Conservation (phyloP, 2,797 vertebrate genomes). For the Sebastes taczanowskii region DNA sequence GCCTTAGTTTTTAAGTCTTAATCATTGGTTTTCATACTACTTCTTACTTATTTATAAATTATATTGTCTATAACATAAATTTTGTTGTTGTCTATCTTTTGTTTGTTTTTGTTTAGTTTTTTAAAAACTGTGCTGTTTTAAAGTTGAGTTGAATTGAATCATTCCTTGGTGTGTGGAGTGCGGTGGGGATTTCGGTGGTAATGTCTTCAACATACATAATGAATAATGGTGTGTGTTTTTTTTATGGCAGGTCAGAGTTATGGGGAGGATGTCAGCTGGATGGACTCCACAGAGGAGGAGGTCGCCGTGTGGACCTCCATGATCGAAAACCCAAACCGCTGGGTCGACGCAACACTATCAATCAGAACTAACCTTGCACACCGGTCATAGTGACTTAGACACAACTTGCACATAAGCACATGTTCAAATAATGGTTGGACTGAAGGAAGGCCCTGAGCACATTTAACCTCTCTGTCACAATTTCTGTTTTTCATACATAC, state of each 20-base stretch:
- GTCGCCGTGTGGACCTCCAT: slow-evolving; percentile 85
- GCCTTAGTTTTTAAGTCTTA: too few species aligned
- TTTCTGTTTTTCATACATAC: background rate
- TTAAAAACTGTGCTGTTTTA: too few species aligned
- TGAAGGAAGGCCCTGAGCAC: slow-evolving; percentile 17
- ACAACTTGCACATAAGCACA: background rate
- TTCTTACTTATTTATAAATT: too few species aligned
- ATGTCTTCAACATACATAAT: background rate
- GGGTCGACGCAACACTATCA: slow-evolving; percentile 89
- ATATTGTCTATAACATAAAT: too few species aligned
- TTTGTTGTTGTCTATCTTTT: too few species aligned
- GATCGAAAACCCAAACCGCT: slow-evolving; percentile 85
- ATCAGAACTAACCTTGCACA: slow-evolving; percentile 88
- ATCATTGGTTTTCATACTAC: too few species aligned
- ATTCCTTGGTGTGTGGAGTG: background rate
- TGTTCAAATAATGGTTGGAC: slow-evolving; percentile 12
- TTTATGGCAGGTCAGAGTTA: slow-evolving; percentile 90
- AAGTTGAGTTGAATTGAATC: too few species aligned
- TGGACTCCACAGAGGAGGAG: slow-evolving; percentile 95
- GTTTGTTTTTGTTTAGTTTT: too few species aligned
- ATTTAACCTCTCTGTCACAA: slow-evolving; percentile 29
- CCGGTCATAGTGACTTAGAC: slow-evolving; percentile 59
- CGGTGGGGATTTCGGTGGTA: background rate
- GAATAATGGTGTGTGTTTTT: background rate
- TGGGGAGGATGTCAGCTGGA: slow-evolving; percentile 90